A percentile compares a stretch with the other conserved stretches of the same genome.
Evolutionary conservation across 2,113 vertebrate species (phyloP).

Genomic region (Cynocephalus volans): DNA sequence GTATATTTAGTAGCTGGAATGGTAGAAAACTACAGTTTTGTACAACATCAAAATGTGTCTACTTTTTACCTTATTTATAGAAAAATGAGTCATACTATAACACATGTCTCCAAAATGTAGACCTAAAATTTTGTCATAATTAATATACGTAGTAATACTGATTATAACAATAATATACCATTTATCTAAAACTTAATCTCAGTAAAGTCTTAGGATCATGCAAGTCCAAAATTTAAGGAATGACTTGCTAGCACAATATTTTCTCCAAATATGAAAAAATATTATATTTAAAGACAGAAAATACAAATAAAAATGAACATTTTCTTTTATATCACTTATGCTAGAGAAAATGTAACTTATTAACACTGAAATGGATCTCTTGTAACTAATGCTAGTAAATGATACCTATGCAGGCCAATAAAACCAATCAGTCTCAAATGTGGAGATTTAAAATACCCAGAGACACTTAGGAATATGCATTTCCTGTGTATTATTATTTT

Average conservation of each 20-base stretch:
- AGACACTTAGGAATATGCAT: neutral
- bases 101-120: neutral
- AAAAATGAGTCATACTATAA: neutral
- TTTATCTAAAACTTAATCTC: constrained; percentile 42
- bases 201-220: neutral
- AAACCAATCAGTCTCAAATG: constrained; percentile 7
- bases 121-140: neutral
- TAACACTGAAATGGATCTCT: neutral
- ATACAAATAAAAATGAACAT: constrained; percentile 13
- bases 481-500: constrained; percentile 17
- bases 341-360: neutral
- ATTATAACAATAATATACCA: constrained; percentile 26
- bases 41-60: neutral
- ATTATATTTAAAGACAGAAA: constrained; percentile 25
- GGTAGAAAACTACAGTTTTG: neutral
- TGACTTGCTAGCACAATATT: neutral
- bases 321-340: constrained; percentile 33
- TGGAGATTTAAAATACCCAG: neutral
- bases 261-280: constrained; percentile 44
- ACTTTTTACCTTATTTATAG: neutral
- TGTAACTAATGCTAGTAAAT: neutral
- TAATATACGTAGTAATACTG: neutral
- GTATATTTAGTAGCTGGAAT: neutral
- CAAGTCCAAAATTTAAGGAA: constrained; percentile 38
- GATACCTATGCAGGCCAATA: neutral